phyloP scores from a whole-genome alignment of 2,113 vertebrate species.

The Plestiodon gilberti region DNA sequence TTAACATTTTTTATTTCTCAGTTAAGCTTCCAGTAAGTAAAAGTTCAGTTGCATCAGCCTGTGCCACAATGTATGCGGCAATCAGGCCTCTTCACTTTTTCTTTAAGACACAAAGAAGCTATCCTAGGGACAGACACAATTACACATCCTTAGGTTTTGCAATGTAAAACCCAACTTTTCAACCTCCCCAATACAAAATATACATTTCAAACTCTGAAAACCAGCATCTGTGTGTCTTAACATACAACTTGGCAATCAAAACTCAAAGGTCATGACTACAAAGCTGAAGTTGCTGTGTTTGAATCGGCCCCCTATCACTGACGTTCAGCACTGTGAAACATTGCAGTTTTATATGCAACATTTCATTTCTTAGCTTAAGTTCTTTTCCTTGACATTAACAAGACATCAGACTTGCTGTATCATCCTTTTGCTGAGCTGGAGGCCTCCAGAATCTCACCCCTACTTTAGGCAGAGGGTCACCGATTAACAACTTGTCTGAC shows the following conservation, averaged over 20 bases:
- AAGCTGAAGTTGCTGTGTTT: background rate
- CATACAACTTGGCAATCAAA: background rate
- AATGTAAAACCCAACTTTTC: background rate
- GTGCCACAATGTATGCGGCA: background rate
- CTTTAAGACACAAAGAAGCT: background rate
- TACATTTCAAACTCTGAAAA: background rate
- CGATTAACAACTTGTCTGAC: background rate
- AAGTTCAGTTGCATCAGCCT: background rate
- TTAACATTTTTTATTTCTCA: constrained; percentile 1
- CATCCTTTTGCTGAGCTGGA: background rate
- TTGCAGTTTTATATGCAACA: background rate
- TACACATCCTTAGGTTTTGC: background rate
- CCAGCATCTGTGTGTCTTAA: background rate
- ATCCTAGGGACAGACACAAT: background rate
- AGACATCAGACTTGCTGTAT: background rate
- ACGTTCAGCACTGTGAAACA: background rate
- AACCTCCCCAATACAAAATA: background rate
- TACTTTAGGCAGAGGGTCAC: background rate
- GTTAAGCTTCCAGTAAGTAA: background rate
- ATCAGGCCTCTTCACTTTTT: background rate
- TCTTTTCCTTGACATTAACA: background rate
- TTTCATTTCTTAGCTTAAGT: background rate
- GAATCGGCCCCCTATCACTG: background rate
- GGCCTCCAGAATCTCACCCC: background rate
- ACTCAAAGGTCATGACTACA: background rate